Evolutionary conservation across 2,888 invertebrate genomes (phyloP).

Genomic region (Plutella xylostella): DNA sequence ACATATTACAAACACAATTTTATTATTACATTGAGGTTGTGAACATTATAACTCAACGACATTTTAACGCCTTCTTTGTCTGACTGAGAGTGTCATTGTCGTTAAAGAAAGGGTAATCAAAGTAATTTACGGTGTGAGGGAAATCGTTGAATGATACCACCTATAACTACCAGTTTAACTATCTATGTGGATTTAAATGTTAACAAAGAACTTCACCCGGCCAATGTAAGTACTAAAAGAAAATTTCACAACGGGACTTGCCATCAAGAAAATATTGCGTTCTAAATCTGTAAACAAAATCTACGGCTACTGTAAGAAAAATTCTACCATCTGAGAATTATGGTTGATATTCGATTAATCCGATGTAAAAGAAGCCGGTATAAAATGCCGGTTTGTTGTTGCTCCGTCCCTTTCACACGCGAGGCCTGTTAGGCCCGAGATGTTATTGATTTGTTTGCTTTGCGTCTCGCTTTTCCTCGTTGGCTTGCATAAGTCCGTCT

Average conservation of each 20-base stretch:
- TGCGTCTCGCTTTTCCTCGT: slow-evolving; percentile 58
- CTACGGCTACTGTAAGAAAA: slow-evolving; percentile 21
- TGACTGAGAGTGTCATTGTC: too few species aligned
- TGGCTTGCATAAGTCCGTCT: slow-evolving; percentile 42
- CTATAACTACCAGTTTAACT: too few species aligned
- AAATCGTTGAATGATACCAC: too few species aligned
- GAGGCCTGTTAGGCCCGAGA: slow-evolving; percentile 37
- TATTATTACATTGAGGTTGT: too few species aligned
- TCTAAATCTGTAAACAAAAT: slow-evolving; percentile 31
- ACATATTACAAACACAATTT: too few species aligned
- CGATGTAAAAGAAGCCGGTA: slow-evolving; percentile 33
- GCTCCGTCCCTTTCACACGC: slow-evolving; percentile 57
- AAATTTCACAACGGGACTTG: slow-evolving; percentile 33
- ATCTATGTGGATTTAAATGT: too few species aligned
- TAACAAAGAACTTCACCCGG: too few species aligned
- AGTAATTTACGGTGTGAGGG: too few species aligned
- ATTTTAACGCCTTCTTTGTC: too few species aligned
- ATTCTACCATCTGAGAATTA: slow-evolving; percentile 24
- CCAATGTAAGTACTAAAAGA: slow-evolving; percentile 23
- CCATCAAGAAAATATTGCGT: slow-evolving; percentile 28
- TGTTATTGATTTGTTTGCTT: slow-evolving; percentile 71
- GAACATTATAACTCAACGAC: too few species aligned
- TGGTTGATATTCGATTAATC: slow-evolving; percentile 31
- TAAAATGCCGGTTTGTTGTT: slow-evolving; percentile 66
- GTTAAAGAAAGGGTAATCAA: too few species aligned